phyloP scores from a whole-genome alignment of 2,888 invertebrate species.

The Neoitamus cyanurus region DNA sequence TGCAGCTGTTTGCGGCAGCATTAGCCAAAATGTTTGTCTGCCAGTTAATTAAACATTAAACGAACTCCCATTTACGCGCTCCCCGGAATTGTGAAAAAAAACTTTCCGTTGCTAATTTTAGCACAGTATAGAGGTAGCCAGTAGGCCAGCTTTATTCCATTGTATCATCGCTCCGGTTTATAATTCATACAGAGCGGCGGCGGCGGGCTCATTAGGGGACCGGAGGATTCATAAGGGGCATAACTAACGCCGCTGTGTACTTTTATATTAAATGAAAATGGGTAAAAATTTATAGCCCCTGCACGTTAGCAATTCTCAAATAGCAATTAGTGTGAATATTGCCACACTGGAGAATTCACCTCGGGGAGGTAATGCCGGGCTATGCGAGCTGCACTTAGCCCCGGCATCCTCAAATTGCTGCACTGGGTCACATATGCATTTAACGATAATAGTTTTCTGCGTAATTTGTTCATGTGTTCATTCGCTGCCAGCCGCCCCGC shows the following conservation, averaged over 20 bases:
- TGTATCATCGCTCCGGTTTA: neutral
- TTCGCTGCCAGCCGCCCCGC: neutral
- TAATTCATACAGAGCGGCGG: neutral
- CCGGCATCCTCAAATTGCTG: slow-evolving; percentile 35
- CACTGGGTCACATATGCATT: slow-evolving; percentile 62
- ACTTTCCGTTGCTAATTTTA: neutral
- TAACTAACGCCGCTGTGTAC: neutral
- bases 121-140: neutral
- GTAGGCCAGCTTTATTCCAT: neutral
- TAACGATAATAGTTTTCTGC: slow-evolving; percentile 66
- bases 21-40: neutral
- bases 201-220: neutral
- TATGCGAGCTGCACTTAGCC: neutral
- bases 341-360: slow-evolving; percentile 16
- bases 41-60: neutral
- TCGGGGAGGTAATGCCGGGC: slow-evolving; percentile 9
- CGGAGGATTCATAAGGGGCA: neutral
- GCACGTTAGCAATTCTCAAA: slow-evolving; percentile 38
- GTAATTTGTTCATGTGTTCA: slow-evolving; percentile 61
- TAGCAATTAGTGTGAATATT: slow-evolving; percentile 41
- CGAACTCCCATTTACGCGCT: neutral
- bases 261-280: slow-evolving; percentile 33
- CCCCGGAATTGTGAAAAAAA: neutral
- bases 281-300: slow-evolving; percentile 26
- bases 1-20: neutral